Base-by-base conservation (phyloP, 2,797 vertebrate genomes). In the Anabas testudineus region DNA sequence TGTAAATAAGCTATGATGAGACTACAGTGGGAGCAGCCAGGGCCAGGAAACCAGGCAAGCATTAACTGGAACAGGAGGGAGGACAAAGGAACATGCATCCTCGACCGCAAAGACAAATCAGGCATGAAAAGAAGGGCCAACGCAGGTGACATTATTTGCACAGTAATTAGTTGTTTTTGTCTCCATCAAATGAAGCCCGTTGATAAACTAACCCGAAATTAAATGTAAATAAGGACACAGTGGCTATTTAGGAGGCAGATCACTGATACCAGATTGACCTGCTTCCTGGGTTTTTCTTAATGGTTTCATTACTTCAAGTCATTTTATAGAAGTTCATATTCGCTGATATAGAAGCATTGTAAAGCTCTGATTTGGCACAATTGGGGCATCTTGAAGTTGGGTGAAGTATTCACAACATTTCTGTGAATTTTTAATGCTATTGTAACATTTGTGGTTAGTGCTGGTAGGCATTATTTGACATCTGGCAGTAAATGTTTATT, bases 141-240 rank as follows among this genome's bases (percentile, higher is more conserved):
- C 66, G 28, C 46, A 78, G 73, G 76, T 52, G 52, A 71, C 67
- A 75, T 56, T 80, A 82, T 82, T 81, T 82, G 74, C 78, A 75
- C 62, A 81, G 76, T 89, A 91, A 91, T 89, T 91, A 86, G 78
- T 82, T 82, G 85, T 82, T 85, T 87, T 90, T 85, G 75, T 81
- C 69, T 72, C 64, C 76, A 48, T 81, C 48, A 58, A 83, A 79
- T 66, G 30, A 60, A 43, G 51, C 18, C 60, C 60, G 52, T 78
- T 81, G 82, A 89, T 85, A 78, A 89, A 86, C 62, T 47, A 70
- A 71, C 59, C 62, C 26, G 24, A 68, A 70, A 71, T 71, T 68
- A 69, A 78, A 76, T 10, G 72, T 80, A 80, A 85, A 83, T 80
- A 83, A 84, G 43, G 68, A 69, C 47, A 57, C 51, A 43, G 21